A percentile compares a stretch with the other conserved stretches of the same genome.
These are phyloP conservation scores for Poeciliopsis retropinna DNA, from an alignment of 2,113 vertebrate species.

Conservation along the genomic window DNA sequence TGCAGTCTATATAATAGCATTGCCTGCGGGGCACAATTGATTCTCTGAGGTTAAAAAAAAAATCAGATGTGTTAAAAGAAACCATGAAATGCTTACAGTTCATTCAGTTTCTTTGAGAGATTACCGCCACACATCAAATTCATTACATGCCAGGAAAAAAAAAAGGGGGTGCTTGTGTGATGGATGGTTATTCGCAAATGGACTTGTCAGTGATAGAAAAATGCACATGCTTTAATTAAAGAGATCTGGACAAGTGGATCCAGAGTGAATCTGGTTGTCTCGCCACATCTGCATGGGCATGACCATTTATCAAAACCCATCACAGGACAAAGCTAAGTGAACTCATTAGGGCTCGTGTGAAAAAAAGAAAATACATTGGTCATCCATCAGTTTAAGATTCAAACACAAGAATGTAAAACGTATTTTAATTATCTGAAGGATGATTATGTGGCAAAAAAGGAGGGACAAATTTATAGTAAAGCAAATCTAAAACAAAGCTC, in stretches of 20 bases:
- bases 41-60: slow-evolving; percentile 50
- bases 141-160: slow-evolving; percentile 68
- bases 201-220: slow-evolving; percentile 77
- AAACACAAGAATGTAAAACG: background rate
- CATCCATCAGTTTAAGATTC: background rate
- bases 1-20: slow-evolving; percentile 65
- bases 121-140: slow-evolving; percentile 79
- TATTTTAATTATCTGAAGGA: background rate
- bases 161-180: slow-evolving; percentile 64
- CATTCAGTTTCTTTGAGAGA: slow-evolving; percentile 72
- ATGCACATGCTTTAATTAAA: slow-evolving; percentile 78
- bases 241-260: slow-evolving; percentile 65
- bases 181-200: slow-evolving; percentile 81
- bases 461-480: background rate
- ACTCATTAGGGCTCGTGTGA: background rate
- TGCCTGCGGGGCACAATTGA: slow-evolving; percentile 70
- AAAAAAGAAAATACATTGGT: background rate
- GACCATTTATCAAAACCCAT: slow-evolving; percentile 39
- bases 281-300: slow-evolving; percentile 39
- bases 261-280: slow-evolving; percentile 59
- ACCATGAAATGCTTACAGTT: slow-evolving; percentile 72
- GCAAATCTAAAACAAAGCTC: background rate
- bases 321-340: slow-evolving; percentile 18
- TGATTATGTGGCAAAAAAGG: background rate
- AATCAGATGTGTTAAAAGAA: slow-evolving; percentile 55